Conservation (phyloP, 2,113 vertebrate genomes). For the Nothobranchius furzeri region DNA sequence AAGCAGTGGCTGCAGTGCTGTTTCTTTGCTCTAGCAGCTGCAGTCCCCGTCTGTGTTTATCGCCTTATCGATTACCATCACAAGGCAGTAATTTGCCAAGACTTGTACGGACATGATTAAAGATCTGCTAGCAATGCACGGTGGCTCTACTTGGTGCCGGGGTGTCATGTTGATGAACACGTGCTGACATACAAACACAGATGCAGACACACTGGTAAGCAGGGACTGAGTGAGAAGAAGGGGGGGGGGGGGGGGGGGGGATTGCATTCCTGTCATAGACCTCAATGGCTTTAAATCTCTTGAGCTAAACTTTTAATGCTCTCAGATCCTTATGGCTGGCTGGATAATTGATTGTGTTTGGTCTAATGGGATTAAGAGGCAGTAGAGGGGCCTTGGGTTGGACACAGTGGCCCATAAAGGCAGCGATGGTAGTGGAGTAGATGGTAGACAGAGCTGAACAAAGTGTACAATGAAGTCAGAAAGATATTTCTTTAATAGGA, state of each 20-base stretch:
- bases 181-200: constrained; percentile 40
- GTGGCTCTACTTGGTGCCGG: constrained; percentile 55
- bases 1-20: constrained; percentile 54
- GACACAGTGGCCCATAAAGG: constrained; percentile 51
- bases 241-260: neutral
- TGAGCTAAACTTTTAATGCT: constrained; percentile 75
- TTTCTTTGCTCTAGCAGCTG: constrained; percentile 63
- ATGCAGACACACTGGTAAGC: constrained; percentile 35
- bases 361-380: constrained; percentile 78
- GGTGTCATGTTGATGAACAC: constrained; percentile 69
- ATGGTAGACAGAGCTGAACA: constrained; percentile 43
- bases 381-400: constrained; percentile 63
- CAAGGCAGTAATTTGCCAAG: constrained; percentile 76
- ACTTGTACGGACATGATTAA: constrained; percentile 78
- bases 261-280: constrained; percentile 61
- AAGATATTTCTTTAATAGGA: constrained; percentile 11
- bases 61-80: constrained; percentile 78
- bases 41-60: constrained; percentile 67
- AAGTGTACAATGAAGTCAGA: constrained; percentile 22
- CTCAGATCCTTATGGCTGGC: constrained; percentile 72
- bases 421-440: constrained; percentile 39
- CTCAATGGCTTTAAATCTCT: constrained; percentile 77
- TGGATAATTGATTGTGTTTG: constrained; percentile 78
- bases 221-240: neutral
- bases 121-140: constrained; percentile 66